phyloP scores from a whole-genome alignment of 2,888 invertebrate genomes.

The Seira sanloemensis region DNA sequence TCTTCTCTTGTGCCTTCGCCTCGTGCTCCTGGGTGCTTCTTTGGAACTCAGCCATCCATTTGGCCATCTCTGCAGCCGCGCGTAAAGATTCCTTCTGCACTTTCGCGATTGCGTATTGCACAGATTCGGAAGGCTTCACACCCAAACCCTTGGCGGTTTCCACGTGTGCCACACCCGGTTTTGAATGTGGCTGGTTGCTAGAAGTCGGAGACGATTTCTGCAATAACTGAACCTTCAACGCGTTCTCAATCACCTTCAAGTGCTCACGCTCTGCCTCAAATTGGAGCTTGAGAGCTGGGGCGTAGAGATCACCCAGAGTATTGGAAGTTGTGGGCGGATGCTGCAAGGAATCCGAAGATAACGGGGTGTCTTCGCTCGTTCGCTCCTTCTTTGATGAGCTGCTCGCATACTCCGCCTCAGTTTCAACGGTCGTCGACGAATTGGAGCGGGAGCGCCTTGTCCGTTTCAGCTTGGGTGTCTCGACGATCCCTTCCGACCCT shows the following conservation, averaged over 20 bases:
- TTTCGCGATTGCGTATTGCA: slow-evolving; percentile 47
- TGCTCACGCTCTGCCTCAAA: slow-evolving; percentile 59
- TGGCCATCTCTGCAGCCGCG: slow-evolving; percentile 57
- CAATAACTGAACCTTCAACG: slow-evolving; percentile 30
- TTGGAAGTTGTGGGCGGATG: neutral
- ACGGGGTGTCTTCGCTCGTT: no score
- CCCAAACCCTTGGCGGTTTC: neutral
- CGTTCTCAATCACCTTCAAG: slow-evolving; percentile 54
- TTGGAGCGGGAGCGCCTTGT: neutral
- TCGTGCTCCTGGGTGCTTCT: slow-evolving; percentile 25
- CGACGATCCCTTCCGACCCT: neutral
- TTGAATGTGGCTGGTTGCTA: neutral
- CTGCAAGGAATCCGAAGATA: neutral
- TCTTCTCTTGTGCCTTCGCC: slow-evolving; percentile 16
- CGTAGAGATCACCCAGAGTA: slow-evolving; percentile 27
- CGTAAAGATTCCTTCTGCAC: slow-evolving; percentile 63
- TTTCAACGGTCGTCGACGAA: slow-evolving; percentile 56
- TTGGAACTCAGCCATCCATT: slow-evolving; percentile 55
- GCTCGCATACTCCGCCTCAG: slow-evolving; percentile 41
- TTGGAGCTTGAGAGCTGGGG: slow-evolving; percentile 51
- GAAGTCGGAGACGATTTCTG: neutral
- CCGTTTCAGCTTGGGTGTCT: neutral
- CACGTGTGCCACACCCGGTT: neutral
- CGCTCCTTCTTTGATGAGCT: neutral
- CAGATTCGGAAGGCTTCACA: neutral